Base-by-base conservation (phyloP, 1,140 invertebrate genomes). In the Drosophila ananassae region DNA sequence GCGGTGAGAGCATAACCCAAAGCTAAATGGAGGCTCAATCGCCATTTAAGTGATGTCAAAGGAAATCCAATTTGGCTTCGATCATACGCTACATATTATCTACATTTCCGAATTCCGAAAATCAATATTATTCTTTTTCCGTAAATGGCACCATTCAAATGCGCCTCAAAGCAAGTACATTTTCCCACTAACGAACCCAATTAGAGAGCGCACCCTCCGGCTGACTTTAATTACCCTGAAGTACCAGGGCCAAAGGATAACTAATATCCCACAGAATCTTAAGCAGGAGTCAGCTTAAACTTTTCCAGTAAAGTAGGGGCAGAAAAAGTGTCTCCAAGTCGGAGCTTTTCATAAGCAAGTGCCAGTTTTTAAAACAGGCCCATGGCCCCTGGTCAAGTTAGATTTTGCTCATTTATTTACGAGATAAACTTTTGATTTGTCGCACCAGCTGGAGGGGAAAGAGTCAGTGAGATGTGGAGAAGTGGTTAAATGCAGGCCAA, bases 371-470 rank as follows among this genome's bases (percentile, higher is more conserved):
- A 68, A 71, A 63, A 57, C 24, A 51, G 58, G 34, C 28, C 10
- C 30, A 2, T 30, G 25, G 41, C 79, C 76, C 13, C 30, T 57
- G 72, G 82, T 63, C 60, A 74, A 77, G 64, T 57, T 63, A 67
- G 59, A 48, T 67, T 84, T 67, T 77, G 62, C 60, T 82, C 83
- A 79, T 87, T 82, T 85, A 85, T 85, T 89, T 85, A 89, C 67
- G 83, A 75, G 82, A 82, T 82, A 85, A 85, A 85, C 74, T 85
- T 85, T 82, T 89, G 82, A 85, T 85, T 85, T 85, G 79, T 85
- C 78, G 62, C 50, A 68, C 46, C 57, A 71, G 69, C 79, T 47
- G 41, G 54, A 55, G 57, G 46, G 24, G 24, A 37, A 17, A n/a
- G 41, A 17, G 12, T 2, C 50, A 37, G 17, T 37, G n/a, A 13